Conservation (phyloP, 2,113 vertebrate species). For the Bujurquina vittata region DNA sequence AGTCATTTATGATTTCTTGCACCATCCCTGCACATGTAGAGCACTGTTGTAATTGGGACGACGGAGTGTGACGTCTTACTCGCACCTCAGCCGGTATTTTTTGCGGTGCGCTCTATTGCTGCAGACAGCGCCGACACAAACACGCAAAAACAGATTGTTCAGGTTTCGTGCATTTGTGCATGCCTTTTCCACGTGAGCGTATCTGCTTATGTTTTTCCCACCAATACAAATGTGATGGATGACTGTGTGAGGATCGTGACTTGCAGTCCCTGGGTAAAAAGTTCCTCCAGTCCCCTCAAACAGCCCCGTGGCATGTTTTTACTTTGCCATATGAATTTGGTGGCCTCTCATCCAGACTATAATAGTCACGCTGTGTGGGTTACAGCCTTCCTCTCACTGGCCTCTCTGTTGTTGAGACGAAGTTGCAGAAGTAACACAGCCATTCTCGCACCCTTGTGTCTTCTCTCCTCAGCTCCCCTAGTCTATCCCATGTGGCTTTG, state of each 20-base stretch:
- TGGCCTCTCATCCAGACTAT: conserved; percentile 45
- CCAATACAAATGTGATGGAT: conserved; percentile 40
- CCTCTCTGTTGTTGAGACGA: conserved; percentile 34
- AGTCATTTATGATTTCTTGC: conserved; percentile 68
- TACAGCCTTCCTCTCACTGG: conserved; percentile 49
- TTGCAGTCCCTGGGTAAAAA: conserved; percentile 18
- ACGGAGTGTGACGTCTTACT: conserved; percentile 1
- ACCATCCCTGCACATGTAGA: conserved; percentile 32
- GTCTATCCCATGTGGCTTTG: conserved; percentile 27
- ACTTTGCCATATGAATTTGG: background rate
- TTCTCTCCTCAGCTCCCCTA: conserved; percentile 48
- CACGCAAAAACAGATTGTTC: background rate
- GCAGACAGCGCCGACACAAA: background rate
- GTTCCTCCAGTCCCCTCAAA: background rate
- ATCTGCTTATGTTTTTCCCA: background rate
- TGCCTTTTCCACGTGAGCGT: conserved; percentile 38
- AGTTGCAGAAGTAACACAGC: conserved; percentile 31
- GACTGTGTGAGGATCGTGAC: conserved; percentile 26
- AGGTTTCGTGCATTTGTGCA: background rate
- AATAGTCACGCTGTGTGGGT: conserved; percentile 59
- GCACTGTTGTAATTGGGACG: conserved; percentile 13
- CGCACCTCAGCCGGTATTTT: conserved; percentile 8
- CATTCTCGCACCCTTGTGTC: conserved; percentile 34
- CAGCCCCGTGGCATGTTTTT: background rate
- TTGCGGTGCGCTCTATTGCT: background rate